phyloP scores from a whole-genome alignment of 2,888 invertebrate species.

The Priocnemis perturbator region DNA sequence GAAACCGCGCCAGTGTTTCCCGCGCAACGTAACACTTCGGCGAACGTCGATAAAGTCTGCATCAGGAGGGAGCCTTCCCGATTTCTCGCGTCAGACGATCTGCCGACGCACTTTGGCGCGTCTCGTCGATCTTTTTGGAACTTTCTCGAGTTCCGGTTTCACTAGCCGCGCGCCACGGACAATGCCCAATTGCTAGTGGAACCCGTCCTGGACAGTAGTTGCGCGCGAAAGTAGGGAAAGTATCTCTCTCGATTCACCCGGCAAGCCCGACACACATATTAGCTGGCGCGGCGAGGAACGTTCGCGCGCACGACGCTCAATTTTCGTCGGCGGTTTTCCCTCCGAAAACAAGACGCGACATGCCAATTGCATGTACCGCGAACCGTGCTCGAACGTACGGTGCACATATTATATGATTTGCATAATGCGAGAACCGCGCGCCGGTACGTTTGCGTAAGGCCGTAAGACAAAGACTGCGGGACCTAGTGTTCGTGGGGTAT shows the following conservation, averaged over 20 bases:
- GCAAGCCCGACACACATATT: conserved; percentile 39
- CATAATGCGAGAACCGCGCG: no score
- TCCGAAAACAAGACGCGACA: no score
- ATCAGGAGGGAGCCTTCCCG: background rate
- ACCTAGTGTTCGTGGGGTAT: no score
- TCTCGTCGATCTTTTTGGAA: conserved; percentile 41
- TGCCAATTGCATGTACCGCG: no score
- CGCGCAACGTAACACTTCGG: background rate
- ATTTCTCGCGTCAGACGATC: background rate
- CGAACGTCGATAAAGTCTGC: no score
- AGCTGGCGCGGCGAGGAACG: background rate
- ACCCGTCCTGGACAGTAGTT: conserved; percentile 36
- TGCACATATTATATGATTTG: no score
- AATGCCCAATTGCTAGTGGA: conserved; percentile 46
- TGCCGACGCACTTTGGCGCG: background rate
- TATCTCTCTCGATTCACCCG: conserved; percentile 50
- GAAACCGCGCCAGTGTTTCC: no score
- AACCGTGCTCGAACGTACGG: no score
- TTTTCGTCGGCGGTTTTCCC: background rate
- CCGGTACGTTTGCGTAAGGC: no score
- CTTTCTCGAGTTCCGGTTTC: conserved; percentile 58
- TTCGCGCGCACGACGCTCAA: background rate
- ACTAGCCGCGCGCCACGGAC: conserved; percentile 33
- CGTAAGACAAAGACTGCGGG: no score
- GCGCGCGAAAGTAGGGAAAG: conserved; percentile 65